These are phyloP conservation scores for Oppia nitens DNA, from an alignment of 1,140 invertebrate genomes.

Conservation along the genomic window DNA sequence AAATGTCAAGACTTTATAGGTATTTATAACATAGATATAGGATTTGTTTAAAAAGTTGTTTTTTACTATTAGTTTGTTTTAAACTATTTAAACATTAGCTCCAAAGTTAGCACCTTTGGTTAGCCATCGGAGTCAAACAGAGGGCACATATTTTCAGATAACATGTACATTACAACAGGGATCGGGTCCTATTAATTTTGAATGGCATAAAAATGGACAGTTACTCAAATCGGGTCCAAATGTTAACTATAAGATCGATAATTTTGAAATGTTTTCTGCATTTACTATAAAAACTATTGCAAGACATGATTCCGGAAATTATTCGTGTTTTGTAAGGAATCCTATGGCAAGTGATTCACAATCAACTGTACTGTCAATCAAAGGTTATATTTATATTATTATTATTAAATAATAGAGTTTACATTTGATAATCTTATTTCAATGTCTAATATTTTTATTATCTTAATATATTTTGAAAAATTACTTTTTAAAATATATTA, in stretches of 20 bases:
- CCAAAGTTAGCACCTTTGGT: conserved; percentile 6
- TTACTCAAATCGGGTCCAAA: neutral
- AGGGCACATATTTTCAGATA: conserved; percentile 6
- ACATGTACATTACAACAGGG: conserved; percentile 4
- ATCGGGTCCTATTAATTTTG: conserved; percentile 5
- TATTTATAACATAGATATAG: too few relatives aligned
- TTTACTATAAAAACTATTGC: conserved; percentile 29
- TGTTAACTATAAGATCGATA: neutral
- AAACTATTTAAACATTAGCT: neutral
- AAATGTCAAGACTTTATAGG: too few relatives aligned
- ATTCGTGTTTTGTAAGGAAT: conserved; percentile 53
- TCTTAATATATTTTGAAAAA: conserved; percentile 48
- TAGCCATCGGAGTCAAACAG: neutral
- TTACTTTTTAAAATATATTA: neutral
- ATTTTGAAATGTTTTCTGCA: conserved; percentile 9
- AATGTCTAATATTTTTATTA: too few relatives aligned
- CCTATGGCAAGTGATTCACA: conserved; percentile 41
- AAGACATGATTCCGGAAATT: conserved; percentile 46
- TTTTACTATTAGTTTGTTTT: neutral
- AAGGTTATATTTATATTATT: too few relatives aligned
- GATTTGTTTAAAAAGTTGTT: neutral
- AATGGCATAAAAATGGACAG: conserved; percentile 12
- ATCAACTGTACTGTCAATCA: conserved; percentile 30
- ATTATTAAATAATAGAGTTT: too few relatives aligned
- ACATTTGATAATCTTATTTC: too few relatives aligned